Evolutionary conservation across 2,888 invertebrate species (phyloP), one percentile per base, ranked within the genome.

Genomic region (Drosophila ustulata): DNA sequence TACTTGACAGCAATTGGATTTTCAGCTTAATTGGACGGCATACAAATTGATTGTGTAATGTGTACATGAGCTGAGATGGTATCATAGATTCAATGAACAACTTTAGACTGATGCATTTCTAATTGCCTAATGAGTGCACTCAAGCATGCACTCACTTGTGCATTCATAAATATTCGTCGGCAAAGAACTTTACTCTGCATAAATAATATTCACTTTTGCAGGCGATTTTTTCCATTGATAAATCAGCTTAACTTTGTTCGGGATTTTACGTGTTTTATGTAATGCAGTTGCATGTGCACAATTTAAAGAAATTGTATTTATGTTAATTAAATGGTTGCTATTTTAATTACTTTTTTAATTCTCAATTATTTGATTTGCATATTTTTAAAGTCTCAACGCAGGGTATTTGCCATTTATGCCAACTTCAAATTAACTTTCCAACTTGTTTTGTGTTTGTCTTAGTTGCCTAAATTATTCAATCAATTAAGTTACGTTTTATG

Each of bases 121-220:
- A 47, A 57, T 57, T 47, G 34, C 26, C 28, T 57, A 47, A 57
- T 57, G 26, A 57, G 46, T 57, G 47, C 56, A 57, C n/a, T 47
- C 56, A 34, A 26, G 56, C 46, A 28, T 26, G 47, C 56, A 57
- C 18, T 46, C 56, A 26, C 9, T 43, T 5, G n/a, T n/a, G 4
- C n/a, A 34, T 26, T 26, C 46, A 45, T 23, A 4, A 52, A 25
- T 13, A 9, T 9, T 7, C 23, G 11, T 4, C 13, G 30, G 7
- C 11, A 23, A 6, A 1, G 6, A n/a, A n/a, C 23, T 11, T 8
- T 7, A 25, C 1, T 34, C 13, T 13, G 4, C 26, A 41, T 41
- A 7, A 41, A 53, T 26, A 11, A 18, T 57, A 47, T 57, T 47
- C n/a, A 45, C 55, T 32, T 34, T 32, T 23, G 18, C 18, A 7